A percentile compares a stretch with the other conserved stretches of the same genome.
Evolutionary conservation across 2,888 invertebrate species (phyloP).

Genomic region (Cephus spinipes): DNA sequence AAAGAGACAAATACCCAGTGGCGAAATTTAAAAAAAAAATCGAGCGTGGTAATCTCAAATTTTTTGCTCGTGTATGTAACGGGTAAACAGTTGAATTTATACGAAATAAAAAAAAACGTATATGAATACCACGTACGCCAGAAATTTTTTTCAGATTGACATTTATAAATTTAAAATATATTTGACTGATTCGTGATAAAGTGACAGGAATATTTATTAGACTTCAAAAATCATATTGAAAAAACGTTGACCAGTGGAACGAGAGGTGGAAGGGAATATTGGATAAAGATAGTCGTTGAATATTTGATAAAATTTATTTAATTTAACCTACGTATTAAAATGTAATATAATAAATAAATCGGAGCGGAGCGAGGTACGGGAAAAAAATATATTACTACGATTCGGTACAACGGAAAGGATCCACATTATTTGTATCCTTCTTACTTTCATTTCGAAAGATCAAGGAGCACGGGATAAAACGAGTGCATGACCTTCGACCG

Average conservation of each 20-base stretch:
- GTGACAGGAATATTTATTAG: no score
- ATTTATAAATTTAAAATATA: background rate
- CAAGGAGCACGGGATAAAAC: background rate
- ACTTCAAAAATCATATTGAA: no score
- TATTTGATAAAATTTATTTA: background rate
- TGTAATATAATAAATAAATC: conserved; percentile 2
- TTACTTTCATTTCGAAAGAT: background rate
- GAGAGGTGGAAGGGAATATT: background rate
- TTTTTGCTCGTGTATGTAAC: background rate
- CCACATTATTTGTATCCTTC: background rate
- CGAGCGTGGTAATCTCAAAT: background rate
- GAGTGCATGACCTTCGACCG: background rate
- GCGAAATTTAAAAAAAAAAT: background rate
- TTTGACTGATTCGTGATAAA: background rate
- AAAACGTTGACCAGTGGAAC: no score
- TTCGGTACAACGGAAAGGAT: background rate
- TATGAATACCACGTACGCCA: background rate
- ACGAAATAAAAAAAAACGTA: background rate
- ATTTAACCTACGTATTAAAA: background rate
- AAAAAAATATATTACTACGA: background rate
- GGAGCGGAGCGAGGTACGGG: background rate
- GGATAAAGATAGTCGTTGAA: background rate
- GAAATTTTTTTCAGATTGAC: background rate
- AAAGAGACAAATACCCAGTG: background rate
- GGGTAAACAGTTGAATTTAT: background rate